Percentiles rank a stretch among this genome's conserved stretches.
Evolutionary conservation across 2,888 invertebrate species (phyloP).

Genomic region (Lagria hirta): DNA sequence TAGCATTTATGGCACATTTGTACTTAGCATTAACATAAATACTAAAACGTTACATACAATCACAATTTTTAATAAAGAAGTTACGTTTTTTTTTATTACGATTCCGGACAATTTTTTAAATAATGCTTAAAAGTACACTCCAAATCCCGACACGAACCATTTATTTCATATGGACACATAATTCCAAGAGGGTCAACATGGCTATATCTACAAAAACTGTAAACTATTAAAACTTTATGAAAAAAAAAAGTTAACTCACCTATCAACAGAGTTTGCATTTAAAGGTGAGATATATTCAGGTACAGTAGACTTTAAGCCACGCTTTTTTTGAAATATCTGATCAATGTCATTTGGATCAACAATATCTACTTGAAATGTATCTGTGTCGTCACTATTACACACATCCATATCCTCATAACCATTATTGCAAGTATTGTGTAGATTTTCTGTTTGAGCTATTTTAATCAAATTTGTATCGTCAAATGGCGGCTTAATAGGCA

Average conservation of each 20-base stretch:
- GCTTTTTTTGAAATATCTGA: slow-evolving; percentile 29
- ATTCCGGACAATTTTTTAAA: slow-evolving; percentile 9
- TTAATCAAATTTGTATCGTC: background rate
- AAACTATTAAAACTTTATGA: slow-evolving; percentile 5
- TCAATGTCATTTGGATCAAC: slow-evolving; percentile 41
- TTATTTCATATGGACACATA: slow-evolving; percentile 50
- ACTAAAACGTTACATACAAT: slow-evolving; percentile 10
- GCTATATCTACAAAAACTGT: slow-evolving; percentile 26
- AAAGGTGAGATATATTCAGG: slow-evolving; percentile 49
- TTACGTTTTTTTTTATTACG: slow-evolving; percentile 2
- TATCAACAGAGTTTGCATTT: slow-evolving; percentile 36
- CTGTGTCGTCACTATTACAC: slow-evolving; percentile 20
- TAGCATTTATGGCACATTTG: slow-evolving; percentile 21
- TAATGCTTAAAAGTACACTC: slow-evolving; percentile 49
- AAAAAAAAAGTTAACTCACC: slow-evolving; percentile 34
- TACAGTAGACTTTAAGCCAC: slow-evolving; percentile 21
- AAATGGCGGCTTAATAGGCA: slow-evolving; percentile 6
- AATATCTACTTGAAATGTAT: slow-evolving; percentile 19
- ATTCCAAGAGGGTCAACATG: slow-evolving; percentile 45
- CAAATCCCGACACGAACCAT: slow-evolving; percentile 49
- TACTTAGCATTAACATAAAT: slow-evolving; percentile 18
- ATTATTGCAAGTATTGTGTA: slow-evolving; percentile 9
- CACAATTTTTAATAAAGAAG: slow-evolving; percentile 14
- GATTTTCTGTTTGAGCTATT: slow-evolving; percentile 7
- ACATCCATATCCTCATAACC: slow-evolving; percentile 26